Percentiles rank a stretch among this genome's conserved stretches.
phyloP scores from a whole-genome alignment of 2,113 vertebrate species.

The Scatophagus argus region DNA sequence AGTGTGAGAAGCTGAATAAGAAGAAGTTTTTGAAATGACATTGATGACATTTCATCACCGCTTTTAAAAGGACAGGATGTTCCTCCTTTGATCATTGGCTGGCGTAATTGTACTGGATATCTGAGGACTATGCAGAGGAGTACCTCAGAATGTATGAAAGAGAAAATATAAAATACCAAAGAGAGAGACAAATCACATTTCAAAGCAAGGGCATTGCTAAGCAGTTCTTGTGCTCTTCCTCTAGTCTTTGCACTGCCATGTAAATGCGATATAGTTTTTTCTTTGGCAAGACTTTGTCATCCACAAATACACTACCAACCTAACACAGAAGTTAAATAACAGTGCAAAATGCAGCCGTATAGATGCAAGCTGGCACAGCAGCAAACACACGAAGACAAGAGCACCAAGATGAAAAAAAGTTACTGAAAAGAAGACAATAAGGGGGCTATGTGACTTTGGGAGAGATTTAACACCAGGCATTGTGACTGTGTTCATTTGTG shows the following conservation, averaged over 20 bases:
- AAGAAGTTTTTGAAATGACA: too few species aligned
- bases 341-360: background rate
- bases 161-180: background rate
- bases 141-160: too few species aligned
- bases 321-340: background rate
- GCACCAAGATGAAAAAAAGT: background rate
- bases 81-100: too few species aligned
- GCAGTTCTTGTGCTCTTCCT: background rate
- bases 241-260: background rate
- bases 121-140: too few species aligned
- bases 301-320: background rate
- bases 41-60: too few species aligned
- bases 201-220: background rate
- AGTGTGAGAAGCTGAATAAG: too few species aligned
- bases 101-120: too few species aligned
- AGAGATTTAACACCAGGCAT: slow-evolving; percentile 14
- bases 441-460: background rate
- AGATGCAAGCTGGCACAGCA: background rate
- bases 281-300: background rate
- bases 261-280: background rate
- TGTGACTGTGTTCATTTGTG: slow-evolving; percentile 4
- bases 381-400: background rate
- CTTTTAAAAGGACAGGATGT: too few species aligned
- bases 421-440: background rate
- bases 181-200: background rate